Percentiles rank a stretch among this genome's conserved stretches.
phyloP scores from a whole-genome alignment of 35 echinoderm and acorn worm genomes.

The Apostichopus parvimensis region DNA sequence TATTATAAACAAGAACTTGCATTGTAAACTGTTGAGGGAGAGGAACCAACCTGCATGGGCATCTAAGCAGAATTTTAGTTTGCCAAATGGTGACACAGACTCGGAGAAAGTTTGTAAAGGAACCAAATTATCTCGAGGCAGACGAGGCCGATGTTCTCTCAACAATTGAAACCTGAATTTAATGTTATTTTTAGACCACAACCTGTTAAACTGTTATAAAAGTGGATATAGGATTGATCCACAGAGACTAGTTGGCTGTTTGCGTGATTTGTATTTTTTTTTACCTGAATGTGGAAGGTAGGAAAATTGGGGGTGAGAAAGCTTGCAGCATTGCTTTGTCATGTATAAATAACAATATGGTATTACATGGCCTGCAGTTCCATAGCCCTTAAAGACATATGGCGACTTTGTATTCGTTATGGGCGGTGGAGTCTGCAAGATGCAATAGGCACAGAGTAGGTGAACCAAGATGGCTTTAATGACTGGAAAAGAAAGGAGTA shows the following conservation, averaged over 20 bases:
- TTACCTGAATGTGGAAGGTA: constrained; percentile 33
- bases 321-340: constrained; percentile 11
- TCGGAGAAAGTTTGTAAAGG: background rate
- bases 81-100: background rate
- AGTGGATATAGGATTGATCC: constrained; percentile 25
- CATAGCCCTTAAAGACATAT: constrained; percentile 13
- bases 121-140: background rate
- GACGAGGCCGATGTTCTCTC: background rate
- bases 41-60: background rate
- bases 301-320: constrained; percentile 30
- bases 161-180: constrained; percentile 15
- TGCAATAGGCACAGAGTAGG: constrained; percentile 24
- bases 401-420: constrained; percentile 56
- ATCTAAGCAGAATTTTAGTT: background rate
- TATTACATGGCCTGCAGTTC: constrained; percentile 29
- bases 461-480: constrained; percentile 51
- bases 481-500: background rate
- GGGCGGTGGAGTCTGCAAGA: constrained; percentile 31
- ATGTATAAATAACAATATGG: constrained; percentile 35
- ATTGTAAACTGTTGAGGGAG: background rate
- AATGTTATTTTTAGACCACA: constrained; percentile 37
- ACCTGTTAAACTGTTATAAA: background rate
- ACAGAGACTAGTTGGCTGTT: background rate
- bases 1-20: background rate
- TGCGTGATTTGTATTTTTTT: constrained; percentile 37